Base-by-base conservation (phyloP, 2,797 vertebrate species). In the Amblyopsis hoosieri region DNA sequence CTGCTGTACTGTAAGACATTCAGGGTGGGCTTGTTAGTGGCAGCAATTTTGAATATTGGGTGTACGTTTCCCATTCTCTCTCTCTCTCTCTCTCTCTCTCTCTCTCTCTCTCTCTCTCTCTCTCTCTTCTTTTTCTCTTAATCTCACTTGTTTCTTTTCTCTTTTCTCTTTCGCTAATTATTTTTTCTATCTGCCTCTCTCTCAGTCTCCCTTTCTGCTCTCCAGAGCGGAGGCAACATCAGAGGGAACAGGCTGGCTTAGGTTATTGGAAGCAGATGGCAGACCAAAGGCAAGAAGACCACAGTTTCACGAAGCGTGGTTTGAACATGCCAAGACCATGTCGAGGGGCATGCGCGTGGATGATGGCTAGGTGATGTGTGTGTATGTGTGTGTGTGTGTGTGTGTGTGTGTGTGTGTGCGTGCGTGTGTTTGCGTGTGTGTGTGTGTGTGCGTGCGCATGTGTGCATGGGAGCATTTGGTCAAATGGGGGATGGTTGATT, bases 211-310 rank as follows among this genome's bases (percentile, higher is more conserved):
- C 75, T 76, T 63, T 80, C 78, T 75, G 75, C 80, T 71, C 85
- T 86, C 70, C 74, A 81, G 83, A 81, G 77, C 85, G 77, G 74
- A 86, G 83, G 69, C 82, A 87, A 85, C 88, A 85, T 90, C 86
- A 86, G 87, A 89, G 74, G 86, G 87, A 85, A 89, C 83, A 89
- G 90, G 80, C 81, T 84, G 88, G 89, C 91, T 83, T 79, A 80
- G 87, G 64, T 88, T 89, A 91, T 90, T 91, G 85, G 81, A 89
- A 93, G 87, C 87, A 92, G 85, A 87, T 89, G 85, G 83, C 89
- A 78, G 86, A 83, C 86, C 84, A 81, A 89, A 88, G 89, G 73
- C 80, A 92, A 89, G 76, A 85, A 90, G 90, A 90, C 90, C 90
- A 86, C 87, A 83, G 82, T 89, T 92, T 90, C 84, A 91, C 89